Conservation (phyloP, 2,113 vertebrate genomes). For the Trichechus manatus region DNA sequence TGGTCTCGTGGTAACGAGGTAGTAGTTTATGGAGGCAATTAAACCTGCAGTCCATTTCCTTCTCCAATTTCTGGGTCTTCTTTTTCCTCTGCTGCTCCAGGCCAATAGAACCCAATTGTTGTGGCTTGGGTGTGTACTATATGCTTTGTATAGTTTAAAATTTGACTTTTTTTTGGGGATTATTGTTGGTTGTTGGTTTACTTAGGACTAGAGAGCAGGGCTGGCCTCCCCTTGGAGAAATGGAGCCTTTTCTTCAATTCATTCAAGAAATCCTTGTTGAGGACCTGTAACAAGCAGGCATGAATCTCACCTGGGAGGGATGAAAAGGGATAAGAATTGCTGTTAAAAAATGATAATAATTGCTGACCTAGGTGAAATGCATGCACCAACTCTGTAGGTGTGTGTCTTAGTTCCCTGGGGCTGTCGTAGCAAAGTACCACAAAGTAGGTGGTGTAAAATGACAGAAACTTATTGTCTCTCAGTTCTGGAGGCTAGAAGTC, state of each 20-base stretch:
- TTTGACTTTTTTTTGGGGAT: background rate
- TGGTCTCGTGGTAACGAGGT: background rate
- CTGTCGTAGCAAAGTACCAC: background rate
- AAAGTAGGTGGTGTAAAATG: background rate
- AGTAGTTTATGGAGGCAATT: background rate
- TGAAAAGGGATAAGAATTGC: background rate
- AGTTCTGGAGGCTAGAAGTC: background rate
- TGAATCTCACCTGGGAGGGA: rapidly evolving
- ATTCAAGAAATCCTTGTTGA: background rate
- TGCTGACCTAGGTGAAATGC: rapidly evolving
- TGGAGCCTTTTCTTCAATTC: background rate
- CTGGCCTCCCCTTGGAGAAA: background rate
- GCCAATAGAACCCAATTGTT: background rate
- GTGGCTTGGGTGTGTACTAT: background rate
- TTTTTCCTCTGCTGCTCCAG: background rate
- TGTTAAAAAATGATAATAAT: too few relatives aligned
- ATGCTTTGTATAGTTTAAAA: background rate
- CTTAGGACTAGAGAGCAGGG: background rate
- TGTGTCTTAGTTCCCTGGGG: background rate
- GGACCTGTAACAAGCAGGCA: background rate
- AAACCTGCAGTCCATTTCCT: background rate
- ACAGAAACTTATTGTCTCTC: background rate
- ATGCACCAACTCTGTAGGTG: rapidly evolving
- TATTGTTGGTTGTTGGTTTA: background rate
- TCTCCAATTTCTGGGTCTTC: background rate